Evolutionary conservation across 2,797 vertebrate genomes (phyloP), one percentile per base, ranked within the genome.

Genomic region (Fundulus diaphanus): DNA sequence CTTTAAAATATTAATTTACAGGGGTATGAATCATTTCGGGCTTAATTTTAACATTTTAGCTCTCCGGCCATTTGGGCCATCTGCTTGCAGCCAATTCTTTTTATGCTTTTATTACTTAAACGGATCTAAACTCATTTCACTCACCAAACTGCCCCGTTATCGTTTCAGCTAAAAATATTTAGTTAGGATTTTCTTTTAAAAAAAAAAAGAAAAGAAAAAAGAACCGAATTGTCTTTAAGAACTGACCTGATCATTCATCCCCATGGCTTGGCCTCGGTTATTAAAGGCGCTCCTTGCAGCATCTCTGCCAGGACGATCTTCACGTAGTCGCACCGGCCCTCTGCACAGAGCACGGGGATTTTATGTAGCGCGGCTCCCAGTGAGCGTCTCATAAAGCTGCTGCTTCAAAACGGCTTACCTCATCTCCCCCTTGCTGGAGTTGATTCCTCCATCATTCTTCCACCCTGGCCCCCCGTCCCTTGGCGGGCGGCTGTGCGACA

Each of bases 281-380:
- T 93, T 96, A 0, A 97, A 99, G 66, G 95, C 95, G 65, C 95
- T 95, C 71, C 96, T 94, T 73, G 96, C 97, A 0, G 96, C 97
- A 4, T 98, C 97, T 92, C 97, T 93, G 67, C 96, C 95, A 0
- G 97, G 94, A 11, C 97, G 95, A n/a, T 99, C 97, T 0, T 96
- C 89, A 69, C 97, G 96, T 85, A 96, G 92, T 0, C 94, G 93
- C 68, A 95, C 92, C 0, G 92, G 83, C 27, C 90, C 94, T 52
- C 95, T 96, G 76, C 7, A 68, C 61, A 70, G 71, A 70, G 56
- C 15, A 73, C 20, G 52, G 7, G 71, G 0, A 70, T 52, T 63
- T 31, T 37, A 74, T 73, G 68, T 1, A 51, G 72, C 35, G 56
- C 20, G 79, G 27, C 24, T 33, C 49, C 67, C 0, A 67, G 16